Evolutionary conservation across 1,140 invertebrate species (phyloP), one percentile per base, ranked within the genome.

Genomic region (Drosophila oshimai): DNA sequence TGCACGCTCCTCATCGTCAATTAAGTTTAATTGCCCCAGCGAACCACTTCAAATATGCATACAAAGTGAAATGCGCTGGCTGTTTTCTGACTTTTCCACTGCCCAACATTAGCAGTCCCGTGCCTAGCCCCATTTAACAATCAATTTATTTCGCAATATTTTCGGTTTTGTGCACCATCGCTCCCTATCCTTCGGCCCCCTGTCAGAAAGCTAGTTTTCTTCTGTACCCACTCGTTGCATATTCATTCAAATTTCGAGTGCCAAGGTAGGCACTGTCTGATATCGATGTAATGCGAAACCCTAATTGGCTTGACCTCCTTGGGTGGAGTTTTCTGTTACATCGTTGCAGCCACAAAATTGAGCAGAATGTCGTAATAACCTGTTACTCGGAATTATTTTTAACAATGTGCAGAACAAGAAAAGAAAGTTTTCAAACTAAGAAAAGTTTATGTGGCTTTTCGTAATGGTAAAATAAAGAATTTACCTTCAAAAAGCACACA

Each of bases 81-180:
- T 20, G 20, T 10, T 36, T 33, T 41, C 7, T 22, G 2, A 37
- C 15, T 26, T 41, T 65, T 28, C 13, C 24, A 17, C 22, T 18
- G 29, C 28, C 24, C 42, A 64, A 29, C 57, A 61, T 61, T 61
- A 49, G 24, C 58, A 44, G 13, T 36, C 28, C 49, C 36, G 17
- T 22, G 53, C 44, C 57, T 62, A 31, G 26, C 46, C 49, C 67
- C 65, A 87, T 86, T 86, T 86, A 86, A 86, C 80, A 86, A 86
- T 80, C 80, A 86, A 86, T 86, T 86, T 86, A 86, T 80, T 86
- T 61, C 44, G 60, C 61, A 75, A 87, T 86, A 80, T 73, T 80
- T 87, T 80, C 55, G 74, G 70, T 62, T 46, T 83, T 76, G 51
- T 57, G 54, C 44, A 22, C 62, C 34, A 17, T 41, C 20, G 15